Evolutionary conservation across 2,113 vertebrate genomes (phyloP).

Genomic region (Engystomops pustulosus): DNA sequence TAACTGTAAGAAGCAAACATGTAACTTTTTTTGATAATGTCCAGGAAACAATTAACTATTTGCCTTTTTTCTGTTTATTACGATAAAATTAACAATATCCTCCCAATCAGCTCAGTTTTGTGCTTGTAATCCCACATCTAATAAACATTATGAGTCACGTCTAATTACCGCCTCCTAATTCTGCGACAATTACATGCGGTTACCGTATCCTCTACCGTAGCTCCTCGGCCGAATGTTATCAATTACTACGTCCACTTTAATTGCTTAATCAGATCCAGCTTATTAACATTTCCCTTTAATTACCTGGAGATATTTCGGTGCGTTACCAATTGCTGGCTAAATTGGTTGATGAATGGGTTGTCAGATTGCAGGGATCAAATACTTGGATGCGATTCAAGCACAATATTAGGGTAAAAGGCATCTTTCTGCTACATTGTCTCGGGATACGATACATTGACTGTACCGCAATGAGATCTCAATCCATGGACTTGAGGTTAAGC

Average conservation of each 20-base stretch:
- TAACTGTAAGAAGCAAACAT: neutral
- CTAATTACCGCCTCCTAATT: constrained; percentile 25
- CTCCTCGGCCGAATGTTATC: constrained; percentile 20
- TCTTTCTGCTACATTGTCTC: neutral
- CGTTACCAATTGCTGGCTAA: neutral
- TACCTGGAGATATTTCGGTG: neutral
- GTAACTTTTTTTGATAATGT: neutral
- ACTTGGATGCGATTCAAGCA: constrained; percentile 33
- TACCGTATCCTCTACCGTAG: neutral
- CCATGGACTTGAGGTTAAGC: neutral
- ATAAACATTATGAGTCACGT: neutral
- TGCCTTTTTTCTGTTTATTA: neutral
- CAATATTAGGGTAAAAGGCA: constrained; percentile 37
- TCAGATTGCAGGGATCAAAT: constrained; percentile 39
- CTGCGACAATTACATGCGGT: neutral
- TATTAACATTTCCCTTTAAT: constrained; percentile 52
- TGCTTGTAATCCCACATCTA: neutral
- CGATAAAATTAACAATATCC: neutral
- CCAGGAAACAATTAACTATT: neutral
- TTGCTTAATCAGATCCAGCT: constrained; percentile 38
- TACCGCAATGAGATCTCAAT: neutral
- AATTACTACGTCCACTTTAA: constrained; percentile 43
- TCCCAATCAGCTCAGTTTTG: neutral
- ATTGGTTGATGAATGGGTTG: constrained; percentile 39
- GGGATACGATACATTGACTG: neutral